phyloP scores from a whole-genome alignment of 2,888 invertebrate genomes.

The Drosophila ustulata region DNA sequence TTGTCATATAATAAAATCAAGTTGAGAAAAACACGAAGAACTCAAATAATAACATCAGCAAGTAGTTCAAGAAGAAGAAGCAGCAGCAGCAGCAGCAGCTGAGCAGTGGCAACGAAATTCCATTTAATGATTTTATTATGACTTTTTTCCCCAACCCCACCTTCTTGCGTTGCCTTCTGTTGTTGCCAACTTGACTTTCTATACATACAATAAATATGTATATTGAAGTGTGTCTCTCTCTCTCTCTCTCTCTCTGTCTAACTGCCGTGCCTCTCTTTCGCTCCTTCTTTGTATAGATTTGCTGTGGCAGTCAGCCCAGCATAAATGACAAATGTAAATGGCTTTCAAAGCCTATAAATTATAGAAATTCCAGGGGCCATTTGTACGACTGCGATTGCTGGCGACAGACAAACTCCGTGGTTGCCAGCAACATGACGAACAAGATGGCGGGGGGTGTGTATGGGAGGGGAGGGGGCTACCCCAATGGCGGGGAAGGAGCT shows the following conservation, averaged over 20 bases:
- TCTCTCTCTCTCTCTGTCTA: neutral
- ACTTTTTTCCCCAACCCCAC: constrained; percentile 6
- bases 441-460: neutral
- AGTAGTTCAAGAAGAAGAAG: neutral
- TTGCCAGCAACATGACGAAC: constrained; percentile 7
- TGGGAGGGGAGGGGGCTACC: neutral
- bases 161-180: neutral
- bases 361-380: constrained; percentile 73
- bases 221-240: constrained; percentile 11
- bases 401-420: constrained; percentile 60
- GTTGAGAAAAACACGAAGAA: constrained; percentile 34
- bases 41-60: constrained; percentile 40
- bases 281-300: constrained; percentile 25
- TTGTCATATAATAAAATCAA: constrained; percentile 59
- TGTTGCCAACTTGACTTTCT: constrained; percentile 38
- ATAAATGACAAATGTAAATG: constrained; percentile 74
- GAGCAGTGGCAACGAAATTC: constrained; percentile 38
- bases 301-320: constrained; percentile 52
- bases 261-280: constrained; percentile 2
- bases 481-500: neutral
- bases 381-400: constrained; percentile 72
- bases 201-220: constrained; percentile 36
- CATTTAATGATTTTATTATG: constrained; percentile 70
- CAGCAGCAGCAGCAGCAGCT: neutral
- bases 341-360: constrained; percentile 78